Evolutionary conservation across 2,888 invertebrate genomes (phyloP).

Genomic region (Drosophila seclusa): DNA sequence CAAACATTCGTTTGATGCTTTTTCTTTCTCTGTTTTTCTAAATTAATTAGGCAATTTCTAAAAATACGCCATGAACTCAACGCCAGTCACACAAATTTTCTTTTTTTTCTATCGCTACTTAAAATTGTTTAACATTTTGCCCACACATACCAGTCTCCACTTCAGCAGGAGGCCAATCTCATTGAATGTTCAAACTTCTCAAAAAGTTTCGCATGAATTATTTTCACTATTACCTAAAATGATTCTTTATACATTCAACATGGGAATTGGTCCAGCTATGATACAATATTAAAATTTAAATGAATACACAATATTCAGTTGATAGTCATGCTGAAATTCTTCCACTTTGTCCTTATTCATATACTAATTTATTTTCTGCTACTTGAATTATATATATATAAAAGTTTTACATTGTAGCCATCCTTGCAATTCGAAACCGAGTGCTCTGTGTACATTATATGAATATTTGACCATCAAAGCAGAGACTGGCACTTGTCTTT

Average conservation of each 20-base stretch:
- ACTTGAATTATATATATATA: background rate
- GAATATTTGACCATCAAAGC: constrained; percentile 6
- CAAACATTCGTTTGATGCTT: constrained; percentile 52
- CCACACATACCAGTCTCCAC: constrained; percentile 12
- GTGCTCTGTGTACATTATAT: constrained; percentile 11
- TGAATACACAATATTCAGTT: background rate
- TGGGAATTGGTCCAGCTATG: too few relatives aligned
- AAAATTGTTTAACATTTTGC: constrained; percentile 48
- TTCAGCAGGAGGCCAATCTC: constrained; percentile 4
- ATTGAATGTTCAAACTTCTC: background rate
- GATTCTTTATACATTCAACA: background rate
- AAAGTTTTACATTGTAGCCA: constrained; percentile 15
- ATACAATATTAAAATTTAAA: background rate
- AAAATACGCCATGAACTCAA: constrained; percentile 82
- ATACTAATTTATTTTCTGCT: background rate
- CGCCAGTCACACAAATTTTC: constrained; percentile 53
- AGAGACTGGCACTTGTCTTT: constrained; percentile 55
- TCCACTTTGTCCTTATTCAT: background rate
- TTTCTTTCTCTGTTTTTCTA: constrained; percentile 57
- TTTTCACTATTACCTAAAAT: background rate
- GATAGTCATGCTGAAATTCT: background rate
- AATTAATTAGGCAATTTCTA: constrained; percentile 80
- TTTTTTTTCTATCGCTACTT: constrained; percentile 51
- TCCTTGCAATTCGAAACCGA: constrained; percentile 18
- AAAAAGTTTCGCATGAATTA: background rate